Percentiles rank a stretch among this genome's conserved stretches.
Evolutionary conservation across 64 coral and sea anemone genomes (phyloP).

Genomic region (Montipora efflorescens): DNA sequence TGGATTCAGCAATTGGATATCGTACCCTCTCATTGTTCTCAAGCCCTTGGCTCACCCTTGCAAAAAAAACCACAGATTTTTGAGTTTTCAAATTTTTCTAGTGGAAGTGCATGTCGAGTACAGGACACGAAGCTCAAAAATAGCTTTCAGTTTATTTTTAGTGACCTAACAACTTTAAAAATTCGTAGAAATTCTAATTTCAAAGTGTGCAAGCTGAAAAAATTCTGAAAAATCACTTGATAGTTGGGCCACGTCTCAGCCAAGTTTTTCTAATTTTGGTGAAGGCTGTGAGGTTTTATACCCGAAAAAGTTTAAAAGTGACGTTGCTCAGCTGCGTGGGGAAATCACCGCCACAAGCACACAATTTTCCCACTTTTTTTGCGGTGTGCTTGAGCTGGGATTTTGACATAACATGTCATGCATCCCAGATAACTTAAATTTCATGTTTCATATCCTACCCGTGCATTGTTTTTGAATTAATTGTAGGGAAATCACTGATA

Average conservation of each 20-base stretch:
- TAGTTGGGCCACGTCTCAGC: not conserved
- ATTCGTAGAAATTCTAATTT: conserved; percentile 5
- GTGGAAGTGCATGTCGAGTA: conserved; percentile 2
- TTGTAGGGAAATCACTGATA: not conserved
- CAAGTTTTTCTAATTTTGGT: conserved; percentile 14
- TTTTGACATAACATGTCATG: conserved; percentile 13
- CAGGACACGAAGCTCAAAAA: conserved; percentile 12
- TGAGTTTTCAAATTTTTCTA: conserved; percentile 12
- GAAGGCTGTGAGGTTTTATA: conserved; percentile 8
- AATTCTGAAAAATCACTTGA: conserved; percentile 5
- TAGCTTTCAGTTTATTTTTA: not conserved
- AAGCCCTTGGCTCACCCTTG: conserved; percentile 1
- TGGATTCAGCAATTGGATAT: conserved; percentile 8
- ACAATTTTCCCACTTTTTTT: not conserved
- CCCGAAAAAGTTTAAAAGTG: not conserved
- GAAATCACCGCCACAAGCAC: conserved; percentile 1
- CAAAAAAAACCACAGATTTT: not conserved
- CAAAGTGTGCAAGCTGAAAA: conserved; percentile 5
- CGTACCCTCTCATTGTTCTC: not conserved
- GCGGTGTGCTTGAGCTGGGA: not conserved
- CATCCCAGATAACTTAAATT: conserved; percentile 9
- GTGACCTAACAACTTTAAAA: conserved; percentile 13
- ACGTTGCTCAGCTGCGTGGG: not conserved
- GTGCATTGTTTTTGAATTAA: conserved; percentile 4
- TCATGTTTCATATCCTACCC: not conserved